Base-by-base conservation (phyloP, 2,888 invertebrate genomes). In the Acanthacorydalis orientalis region DNA sequence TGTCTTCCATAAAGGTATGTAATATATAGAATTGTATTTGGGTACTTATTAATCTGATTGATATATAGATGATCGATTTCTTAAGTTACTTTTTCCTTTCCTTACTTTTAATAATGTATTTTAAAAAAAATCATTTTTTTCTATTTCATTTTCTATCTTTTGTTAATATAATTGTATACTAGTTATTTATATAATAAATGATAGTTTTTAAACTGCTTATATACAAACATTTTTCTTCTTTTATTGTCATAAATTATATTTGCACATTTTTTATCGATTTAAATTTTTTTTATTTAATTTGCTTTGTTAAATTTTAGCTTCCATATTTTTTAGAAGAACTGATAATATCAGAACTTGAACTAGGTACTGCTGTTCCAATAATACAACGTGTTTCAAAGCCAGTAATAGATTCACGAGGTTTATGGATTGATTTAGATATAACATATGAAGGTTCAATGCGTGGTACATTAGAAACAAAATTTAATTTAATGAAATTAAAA, bases 251-350 rank as follows among this genome's bases (percentile, higher is more conserved):
- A 23, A 23, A 23, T 23, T 23, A 6, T 23, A 23, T 23, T 23
- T 23, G 23, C 23, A 23, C 6, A 23, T 23, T 23, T 23, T 23
- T 23, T 23, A 6, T 2, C 23, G 3, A 23, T 23, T 23, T 23
- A 23, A 4, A 16, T 41, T 41, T 7, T 41, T 41, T 14, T 41
- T 16, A 41, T 41, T 16, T 15, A 14, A 7, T 15, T 41, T 31
- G 11, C 2, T 31, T 42, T 51, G 45, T 34, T 23, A 23, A 9
- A 46, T 59, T 57, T 1, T 62, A 78, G 73, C 65, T 87, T 52
- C 92, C 93, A 1, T 82, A 85, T 56, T 90, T 92, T 66, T 86
- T 93, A 71, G 86, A 89, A 52, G 83, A 84, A 53, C 70, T 93
- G 46, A 66, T 75, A 44, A 76, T 92, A 53, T 79, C 81, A 33